phyloP scores from a whole-genome alignment of 2,113 vertebrate species.

The Paedocypris sp. region DNA sequence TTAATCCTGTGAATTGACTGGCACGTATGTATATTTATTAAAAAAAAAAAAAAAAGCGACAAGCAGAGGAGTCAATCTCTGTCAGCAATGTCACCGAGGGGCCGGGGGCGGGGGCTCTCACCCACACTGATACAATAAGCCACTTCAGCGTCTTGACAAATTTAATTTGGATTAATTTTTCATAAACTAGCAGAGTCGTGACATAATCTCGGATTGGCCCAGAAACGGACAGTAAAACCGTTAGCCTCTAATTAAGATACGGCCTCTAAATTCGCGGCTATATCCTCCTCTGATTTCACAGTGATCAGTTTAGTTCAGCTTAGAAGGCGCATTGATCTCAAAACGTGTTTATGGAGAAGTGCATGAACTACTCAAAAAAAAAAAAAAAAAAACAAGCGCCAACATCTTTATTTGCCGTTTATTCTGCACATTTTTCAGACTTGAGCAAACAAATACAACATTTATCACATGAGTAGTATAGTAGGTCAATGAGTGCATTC shows the following conservation, averaged over 20 bases:
- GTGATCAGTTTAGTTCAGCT: constrained; percentile 22
- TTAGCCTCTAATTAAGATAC: constrained; percentile 27
- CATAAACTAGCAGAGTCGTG: constrained; percentile 25
- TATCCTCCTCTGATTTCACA: constrained; percentile 7
- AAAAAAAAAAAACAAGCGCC: too few species aligned
- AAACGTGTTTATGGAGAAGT: background rate
- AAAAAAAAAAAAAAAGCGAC: background rate
- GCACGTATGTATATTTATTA: background rate
- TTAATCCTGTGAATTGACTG: constrained; percentile 30
- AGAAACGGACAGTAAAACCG: constrained; percentile 27
- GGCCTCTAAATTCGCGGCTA: background rate
- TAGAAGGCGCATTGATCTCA: background rate
- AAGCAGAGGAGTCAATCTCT: constrained; percentile 22
- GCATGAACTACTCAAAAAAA: background rate
- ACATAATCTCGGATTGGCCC: constrained; percentile 37
- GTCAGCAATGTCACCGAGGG: constrained; percentile 11
- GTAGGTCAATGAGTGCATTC: too few species aligned
- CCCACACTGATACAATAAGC: constrained; percentile 26
- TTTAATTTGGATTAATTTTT: constrained; percentile 37
- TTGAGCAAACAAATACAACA: too few species aligned
- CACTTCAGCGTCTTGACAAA: constrained; percentile 30
- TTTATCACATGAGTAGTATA: too few species aligned
- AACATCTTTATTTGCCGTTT: too few species aligned
- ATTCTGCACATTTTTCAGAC: too few species aligned
- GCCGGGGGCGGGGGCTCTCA: constrained; percentile 11